These are phyloP conservation scores for Discoglossus pictus DNA, from an alignment of 2,797 vertebrate species.

Conservation along the genomic window DNA sequence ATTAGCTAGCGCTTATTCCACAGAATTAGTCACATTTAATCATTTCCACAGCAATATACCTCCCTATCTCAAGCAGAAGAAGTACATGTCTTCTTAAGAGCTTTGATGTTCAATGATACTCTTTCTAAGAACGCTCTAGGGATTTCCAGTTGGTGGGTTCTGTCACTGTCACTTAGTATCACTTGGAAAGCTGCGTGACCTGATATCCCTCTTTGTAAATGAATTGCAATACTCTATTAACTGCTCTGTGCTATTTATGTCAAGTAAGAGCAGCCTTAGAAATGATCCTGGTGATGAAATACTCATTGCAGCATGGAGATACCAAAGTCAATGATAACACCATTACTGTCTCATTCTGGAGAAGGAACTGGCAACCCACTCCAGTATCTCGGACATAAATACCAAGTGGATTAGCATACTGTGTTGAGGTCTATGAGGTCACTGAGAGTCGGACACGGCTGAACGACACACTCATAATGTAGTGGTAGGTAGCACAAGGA, in stretches of 20 bases:
- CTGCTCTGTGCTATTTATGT: conserved; percentile 42
- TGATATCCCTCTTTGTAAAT: conserved; percentile 47
- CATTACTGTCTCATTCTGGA: too few species aligned
- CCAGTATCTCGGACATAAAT: too few species aligned
- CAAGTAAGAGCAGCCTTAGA: conserved; percentile 23
- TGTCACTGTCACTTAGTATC: conserved; percentile 49
- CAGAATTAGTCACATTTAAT: conserved; percentile 7
- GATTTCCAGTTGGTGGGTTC: conserved; percentile 46
- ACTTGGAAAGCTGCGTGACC: conserved; percentile 37
- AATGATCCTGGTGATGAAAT: conserved; percentile 15
- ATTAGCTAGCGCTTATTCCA: not conserved
- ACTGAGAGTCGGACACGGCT: too few species aligned
- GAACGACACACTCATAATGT: too few species aligned
- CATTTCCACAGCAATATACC: not conserved
- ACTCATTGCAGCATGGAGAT: not conserved
- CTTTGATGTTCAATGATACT: conserved; percentile 36
- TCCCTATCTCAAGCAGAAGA: conserved; percentile 15
- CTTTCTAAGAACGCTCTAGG: conserved; percentile 39
- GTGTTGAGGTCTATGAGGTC: not conserved
- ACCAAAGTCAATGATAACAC: not conserved
- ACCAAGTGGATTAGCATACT: too few species aligned
- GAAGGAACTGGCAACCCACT: too few species aligned
- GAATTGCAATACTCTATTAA: conserved; percentile 34
- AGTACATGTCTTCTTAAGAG: conserved; percentile 25
- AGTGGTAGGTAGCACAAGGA: too few species aligned